Base-by-base conservation (phyloP, 2,113 vertebrate genomes). In the Mobula birostris region DNA sequence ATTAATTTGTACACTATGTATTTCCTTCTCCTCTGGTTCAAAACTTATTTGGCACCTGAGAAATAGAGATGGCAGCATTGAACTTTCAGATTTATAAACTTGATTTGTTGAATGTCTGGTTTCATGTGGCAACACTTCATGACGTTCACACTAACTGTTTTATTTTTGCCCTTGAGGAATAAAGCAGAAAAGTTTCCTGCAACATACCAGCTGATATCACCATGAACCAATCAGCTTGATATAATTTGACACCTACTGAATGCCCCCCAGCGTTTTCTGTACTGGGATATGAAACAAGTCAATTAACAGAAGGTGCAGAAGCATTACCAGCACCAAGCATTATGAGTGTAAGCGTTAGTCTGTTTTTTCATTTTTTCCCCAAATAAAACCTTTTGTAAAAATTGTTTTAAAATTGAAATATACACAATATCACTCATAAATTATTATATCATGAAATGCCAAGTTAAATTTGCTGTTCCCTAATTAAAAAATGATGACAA, bases 181-280 rank as follows among this genome's bases (percentile, higher is more conserved):
- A 19, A 90, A 32, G 32, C 19, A 68, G 61, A 90, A 90, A 90
- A 19, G 61, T 32, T 90, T 68, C n/a, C 29, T 27, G 56, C 27
- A 29, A 56, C 83, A 61, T 58, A 56, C 83, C 85, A 90, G 12
- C 29, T 19, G 29, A 66, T 90, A 32, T 68, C 85, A 68, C 14
- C 85, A 68, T 68, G 61, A 90, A 7, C 15, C n/a, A 90, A 66
- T 68, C 85, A 68, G 63, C 61, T 68, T 66, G 85, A 90, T 66
- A 90, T 36, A 90, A 90, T 15, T 90, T 66, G 85, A 90, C 85
- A 90, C 15, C 85, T 90, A 66, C 15, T 66, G 32, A 68, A 66
- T 66, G n/a, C 85, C 85, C 58, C 36, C 61, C 29, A 90, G 85
- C 85, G 66, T 90, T 68, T 61, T 32, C n/a, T 90, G 61, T 90